A percentile compares a stretch with the other conserved stretches of the same genome.
Conservation (phyloP, 2,113 vertebrate species). For the Taurulus bubalis region DNA sequence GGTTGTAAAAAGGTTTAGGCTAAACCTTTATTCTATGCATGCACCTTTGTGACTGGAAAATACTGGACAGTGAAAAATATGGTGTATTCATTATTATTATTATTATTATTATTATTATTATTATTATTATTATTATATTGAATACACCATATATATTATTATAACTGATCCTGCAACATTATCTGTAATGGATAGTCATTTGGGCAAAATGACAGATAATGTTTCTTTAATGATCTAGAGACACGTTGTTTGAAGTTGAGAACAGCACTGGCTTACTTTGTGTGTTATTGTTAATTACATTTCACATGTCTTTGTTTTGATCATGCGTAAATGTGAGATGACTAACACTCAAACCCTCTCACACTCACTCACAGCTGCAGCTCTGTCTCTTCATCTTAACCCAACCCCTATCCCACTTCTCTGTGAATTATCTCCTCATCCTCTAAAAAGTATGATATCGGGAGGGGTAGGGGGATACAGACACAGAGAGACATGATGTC, state of each 20-base stretch:
- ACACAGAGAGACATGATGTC: constrained; percentile 41
- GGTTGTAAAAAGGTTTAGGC: too few relatives aligned
- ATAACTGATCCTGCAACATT: background rate
- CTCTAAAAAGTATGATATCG: constrained; percentile 28
- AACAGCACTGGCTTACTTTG: constrained; percentile 1
- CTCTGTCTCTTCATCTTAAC: background rate
- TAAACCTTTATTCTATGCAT: background rate
- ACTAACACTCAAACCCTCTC: background rate
- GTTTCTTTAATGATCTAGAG: constrained; percentile 23
- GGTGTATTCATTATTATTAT: background rate
- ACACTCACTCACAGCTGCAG: background rate
- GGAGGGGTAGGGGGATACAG: constrained; percentile 7
- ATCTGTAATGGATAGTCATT: background rate
- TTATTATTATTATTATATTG: too few relatives aligned
- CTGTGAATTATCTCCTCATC: constrained; percentile 20
- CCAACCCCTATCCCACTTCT: background rate
- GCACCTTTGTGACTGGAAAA: background rate
- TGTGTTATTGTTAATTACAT: constrained; percentile 9
- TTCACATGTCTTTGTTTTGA: constrained; percentile 10
- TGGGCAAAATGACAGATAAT: constrained; percentile 13
- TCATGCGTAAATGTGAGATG: constrained; percentile 11
- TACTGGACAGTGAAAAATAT: background rate
- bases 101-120: too few relatives aligned
- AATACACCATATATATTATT: too few relatives aligned
- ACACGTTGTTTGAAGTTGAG: constrained; percentile 2